phyloP scores from a whole-genome alignment of 2,797 vertebrate genomes.

The Cossypha caffra region DNA sequence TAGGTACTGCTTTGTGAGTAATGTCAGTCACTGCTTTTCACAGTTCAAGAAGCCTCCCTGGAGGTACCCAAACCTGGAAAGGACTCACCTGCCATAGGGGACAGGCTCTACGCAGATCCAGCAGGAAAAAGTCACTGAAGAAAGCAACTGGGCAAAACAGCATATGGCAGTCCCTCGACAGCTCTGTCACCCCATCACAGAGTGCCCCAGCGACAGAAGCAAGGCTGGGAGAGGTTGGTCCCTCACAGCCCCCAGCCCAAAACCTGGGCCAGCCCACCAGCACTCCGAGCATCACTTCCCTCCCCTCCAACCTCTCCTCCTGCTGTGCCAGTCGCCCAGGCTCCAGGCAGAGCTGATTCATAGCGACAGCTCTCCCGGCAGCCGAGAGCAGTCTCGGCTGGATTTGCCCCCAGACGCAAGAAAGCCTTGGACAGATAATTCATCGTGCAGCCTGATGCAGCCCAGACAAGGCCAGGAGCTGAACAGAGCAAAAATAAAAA shows the following conservation, averaged over 20 bases:
- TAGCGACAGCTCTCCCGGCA: background rate
- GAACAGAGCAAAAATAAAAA: conserved; percentile 60
- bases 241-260: background rate
- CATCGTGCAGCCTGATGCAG: background rate
- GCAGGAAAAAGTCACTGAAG: background rate
- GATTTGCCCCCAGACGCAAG: conserved; percentile 50
- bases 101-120: background rate
- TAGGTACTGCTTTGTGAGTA: background rate
- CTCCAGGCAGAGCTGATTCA: background rate
- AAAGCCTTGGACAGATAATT: conserved; percentile 74
- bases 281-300: rapidly evolving
- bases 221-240: background rate
- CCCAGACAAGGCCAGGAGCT: conserved; percentile 44
- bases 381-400: background rate
- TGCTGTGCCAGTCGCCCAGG: rapidly evolving
- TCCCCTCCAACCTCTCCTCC: background rate
- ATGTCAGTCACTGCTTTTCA: background rate
- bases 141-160: background rate
- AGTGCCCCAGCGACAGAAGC: rapidly evolving
- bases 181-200: background rate
- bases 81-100: background rate
- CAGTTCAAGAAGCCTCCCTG: background rate
- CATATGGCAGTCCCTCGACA: background rate
- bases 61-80: background rate
- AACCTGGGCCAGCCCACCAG: background rate